Evolutionary conservation across 2,888 invertebrate genomes (phyloP).

Genomic region (Leucophenga maculata): DNA sequence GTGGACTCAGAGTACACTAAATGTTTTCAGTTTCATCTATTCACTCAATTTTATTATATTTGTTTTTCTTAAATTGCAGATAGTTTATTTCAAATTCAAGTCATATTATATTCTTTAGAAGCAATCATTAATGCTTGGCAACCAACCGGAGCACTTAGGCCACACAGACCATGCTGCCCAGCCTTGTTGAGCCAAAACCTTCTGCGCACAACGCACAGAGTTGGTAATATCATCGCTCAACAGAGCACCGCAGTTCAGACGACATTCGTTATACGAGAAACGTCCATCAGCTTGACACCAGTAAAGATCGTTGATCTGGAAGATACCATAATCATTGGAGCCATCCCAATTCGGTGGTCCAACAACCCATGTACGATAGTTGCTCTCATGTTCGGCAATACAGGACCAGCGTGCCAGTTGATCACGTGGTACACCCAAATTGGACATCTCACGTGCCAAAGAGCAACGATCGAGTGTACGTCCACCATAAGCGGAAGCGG

Average conservation of each 20-base stretch:
- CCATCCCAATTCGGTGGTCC: conserved; percentile 72
- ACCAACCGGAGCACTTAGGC: conserved; percentile 42
- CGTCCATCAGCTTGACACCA: conserved; percentile 53
- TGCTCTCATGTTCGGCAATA: conserved; percentile 49
- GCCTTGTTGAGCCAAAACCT: conserved; percentile 50
- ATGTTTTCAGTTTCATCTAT: too few relatives aligned
- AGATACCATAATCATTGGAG: conserved; percentile 65
- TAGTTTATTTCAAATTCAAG: too few relatives aligned
- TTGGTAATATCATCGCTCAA: conserved; percentile 50
- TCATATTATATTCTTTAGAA: conserved; percentile 35
- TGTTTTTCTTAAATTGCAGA: too few relatives aligned
- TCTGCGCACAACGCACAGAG: conserved; percentile 50
- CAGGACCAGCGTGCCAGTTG: conserved; percentile 51
- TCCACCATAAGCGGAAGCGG: conserved; percentile 28
- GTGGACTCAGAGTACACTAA: too few relatives aligned
- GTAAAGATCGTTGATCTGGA: conserved; percentile 58
- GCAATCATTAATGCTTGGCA: conserved; percentile 43
- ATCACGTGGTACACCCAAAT: conserved; percentile 48
- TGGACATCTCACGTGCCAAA: conserved; percentile 44
- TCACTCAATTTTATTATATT: too few relatives aligned
- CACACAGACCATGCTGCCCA: conserved; percentile 55
- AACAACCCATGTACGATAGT: conserved; percentile 68
- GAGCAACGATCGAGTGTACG: conserved; percentile 37
- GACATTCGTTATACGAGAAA: conserved; percentile 51
- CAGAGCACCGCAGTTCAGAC: conserved; percentile 47